A percentile compares a stretch with the other conserved stretches of the same genome.
Evolutionary conservation across 2,888 invertebrate species (phyloP).

Genomic region (Plebejus melissa): DNA sequence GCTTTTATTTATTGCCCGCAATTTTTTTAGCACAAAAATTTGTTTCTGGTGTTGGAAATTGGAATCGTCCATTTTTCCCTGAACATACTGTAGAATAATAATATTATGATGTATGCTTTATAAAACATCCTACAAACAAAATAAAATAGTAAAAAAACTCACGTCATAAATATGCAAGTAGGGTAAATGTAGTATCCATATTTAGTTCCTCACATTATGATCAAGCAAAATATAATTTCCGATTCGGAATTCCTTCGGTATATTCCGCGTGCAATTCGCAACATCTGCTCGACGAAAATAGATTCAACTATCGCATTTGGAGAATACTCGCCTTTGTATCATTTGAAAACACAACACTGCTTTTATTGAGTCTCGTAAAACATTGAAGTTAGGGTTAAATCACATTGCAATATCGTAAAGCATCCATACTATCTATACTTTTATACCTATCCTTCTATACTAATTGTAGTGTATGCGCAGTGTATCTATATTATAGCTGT

Average conservation of each 20-base stretch:
- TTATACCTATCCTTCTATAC: too few relatives aligned
- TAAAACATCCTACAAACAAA: too few relatives aligned
- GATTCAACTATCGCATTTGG: constrained; percentile 13
- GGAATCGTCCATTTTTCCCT: too few relatives aligned
- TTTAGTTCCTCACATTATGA: background rate
- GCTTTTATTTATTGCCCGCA: too few relatives aligned
- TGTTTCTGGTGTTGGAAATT: too few relatives aligned
- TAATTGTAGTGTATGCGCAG: too few relatives aligned
- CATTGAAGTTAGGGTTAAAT: background rate
- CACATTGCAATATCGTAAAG: background rate
- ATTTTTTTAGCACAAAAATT: too few relatives aligned
- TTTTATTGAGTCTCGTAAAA: background rate
- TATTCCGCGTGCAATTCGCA: constrained; percentile 1
- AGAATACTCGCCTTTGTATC: background rate
- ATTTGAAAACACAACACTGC: background rate
- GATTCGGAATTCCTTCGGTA: constrained; percentile 8
- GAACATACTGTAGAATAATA: too few relatives aligned
- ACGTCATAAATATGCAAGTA: background rate
- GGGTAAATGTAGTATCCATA: background rate
- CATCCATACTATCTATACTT: too few relatives aligned
- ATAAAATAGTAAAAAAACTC: too few relatives aligned
- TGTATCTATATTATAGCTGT: too few relatives aligned
- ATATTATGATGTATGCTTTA: too few relatives aligned
- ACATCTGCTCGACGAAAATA: constrained; percentile 14
- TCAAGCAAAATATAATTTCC: background rate